Evolutionary conservation across 2,888 invertebrate genomes (phyloP), one percentile per base, ranked within the genome.

Genomic region (Odontothrips loti): DNA sequence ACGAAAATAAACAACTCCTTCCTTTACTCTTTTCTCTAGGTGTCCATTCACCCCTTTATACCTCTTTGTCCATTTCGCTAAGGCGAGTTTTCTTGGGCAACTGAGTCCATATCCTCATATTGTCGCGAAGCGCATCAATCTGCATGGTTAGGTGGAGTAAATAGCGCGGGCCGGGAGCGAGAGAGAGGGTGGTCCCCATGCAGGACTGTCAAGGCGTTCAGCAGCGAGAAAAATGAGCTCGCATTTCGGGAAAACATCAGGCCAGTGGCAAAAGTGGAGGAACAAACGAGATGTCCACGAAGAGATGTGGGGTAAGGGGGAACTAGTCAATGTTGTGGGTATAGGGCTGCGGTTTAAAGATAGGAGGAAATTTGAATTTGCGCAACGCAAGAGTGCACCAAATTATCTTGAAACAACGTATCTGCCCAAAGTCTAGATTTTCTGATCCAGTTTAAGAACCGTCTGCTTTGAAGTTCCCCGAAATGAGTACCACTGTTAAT

Each of bases 1-100:
- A 75, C 68, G 23, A 75, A 75, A 75, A 75, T 75, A 75, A 75
- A 75, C 68, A 75, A 75, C 68, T 75, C 68, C 68, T 27, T 58
- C 58, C 17, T 20, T 11, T 4, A 2, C 34, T 6, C 6, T 43
- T 43, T 6, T 6, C 34, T 43, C 34, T 43, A 43, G 34, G 34
- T 43, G 34, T 43, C 3, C 34, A 43, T 23, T 75, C 68, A 27
- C 68, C 23, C 68, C 68, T 27, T 27, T 75, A 3, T 27, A 12
- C 4, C 58, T 58, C 58, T 58, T 58, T 43, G 34, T 43, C 34
- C 34, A 43, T 43, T 43, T 43, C 34, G 34, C 34, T 15, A 58
- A 58, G 58, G 58, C 58, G 17, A 58, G 58, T 58, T 15, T n/a
- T 20, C 58, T 58, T 58, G 58, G 20, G 58, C 58, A 58, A 58